Conservation (phyloP, 2,888 invertebrate species). For the Bugulina stolonifera region DNA sequence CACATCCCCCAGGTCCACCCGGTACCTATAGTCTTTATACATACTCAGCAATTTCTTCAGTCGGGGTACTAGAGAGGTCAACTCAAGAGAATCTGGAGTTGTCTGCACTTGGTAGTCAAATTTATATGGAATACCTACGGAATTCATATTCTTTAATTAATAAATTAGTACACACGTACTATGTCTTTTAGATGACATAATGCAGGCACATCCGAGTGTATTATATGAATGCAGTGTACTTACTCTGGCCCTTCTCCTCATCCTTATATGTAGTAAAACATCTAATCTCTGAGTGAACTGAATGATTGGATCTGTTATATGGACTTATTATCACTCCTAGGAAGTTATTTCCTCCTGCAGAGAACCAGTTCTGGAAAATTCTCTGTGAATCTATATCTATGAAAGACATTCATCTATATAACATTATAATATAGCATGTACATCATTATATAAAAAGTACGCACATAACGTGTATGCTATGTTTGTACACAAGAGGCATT, state of each 20-base stretch:
- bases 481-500: no score
- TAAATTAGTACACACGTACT: no score
- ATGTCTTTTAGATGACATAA: no score
- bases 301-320: constrained; percentile 54
- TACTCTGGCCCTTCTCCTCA: not conserved
- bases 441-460: no score
- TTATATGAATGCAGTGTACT: no score
- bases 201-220: no score
- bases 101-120: constrained; percentile 36
- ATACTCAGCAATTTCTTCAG: constrained; percentile 36
- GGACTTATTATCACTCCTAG: constrained; percentile 65
- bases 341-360: constrained; percentile 58
- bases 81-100: not conserved
- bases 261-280: constrained; percentile 37
- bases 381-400: constrained; percentile 65
- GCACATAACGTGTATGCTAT: no score
- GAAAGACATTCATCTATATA: no score
- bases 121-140: constrained; percentile 39
- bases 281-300: constrained; percentile 37
- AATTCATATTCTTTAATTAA: no score
- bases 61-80: constrained; percentile 33
- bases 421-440: no score
- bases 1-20: constrained; percentile 36
- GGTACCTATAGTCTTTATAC: constrained; percentile 34
- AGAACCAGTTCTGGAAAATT: constrained; percentile 49